Base-by-base conservation (phyloP, 2,113 vertebrate species). In the Hippocampus guttulatus region DNA sequence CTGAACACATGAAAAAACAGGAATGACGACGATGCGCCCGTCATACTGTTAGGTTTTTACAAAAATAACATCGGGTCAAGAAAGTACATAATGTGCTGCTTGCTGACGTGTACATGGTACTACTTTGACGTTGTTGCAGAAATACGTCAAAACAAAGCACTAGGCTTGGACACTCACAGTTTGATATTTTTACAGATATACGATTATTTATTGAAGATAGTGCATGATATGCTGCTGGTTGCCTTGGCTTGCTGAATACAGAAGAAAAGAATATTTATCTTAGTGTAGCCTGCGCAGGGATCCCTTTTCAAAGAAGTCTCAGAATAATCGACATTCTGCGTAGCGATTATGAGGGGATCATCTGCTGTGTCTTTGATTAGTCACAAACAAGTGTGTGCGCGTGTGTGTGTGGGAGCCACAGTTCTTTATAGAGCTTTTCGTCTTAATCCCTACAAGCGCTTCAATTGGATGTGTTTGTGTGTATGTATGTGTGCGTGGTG, bases 361-460 rank as follows among this genome's bases (percentile, higher is more conserved):
- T 79, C 77, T 74, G 51, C 66, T 78, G 57, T 67, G 62, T 75
- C 62, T 81, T 77, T 81, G 73, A 80, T 84, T 77, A 66, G 63
- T 79, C 47, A 76, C 27, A 79, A 51, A 74, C 75, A 74, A 25
- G 64, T 47, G 16, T 70, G 67, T 23, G 23, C 11, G 16, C 10
- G 30, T 30, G 30, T 23, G 21, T 18, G 21, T 18, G 0, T 33
- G 54, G n/a, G 5, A 12, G 20, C 25, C 45, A 30, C 43, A 69
- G 41, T 75, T 64, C 73, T 54, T 63, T 70, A 74, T 73, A 55
- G 57, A 85, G 85, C 77, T 88, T 85, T 77, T 75, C 70, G 16
- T 64, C 21, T 61, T 89, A 88, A 90, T 91, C 90, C 75, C 68
- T 62, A 23, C 69, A 73, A 61, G 45, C 69, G 80, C 73, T 82